Conservation (phyloP, 2,888 invertebrate species). For the Metopia argyrocephala region DNA sequence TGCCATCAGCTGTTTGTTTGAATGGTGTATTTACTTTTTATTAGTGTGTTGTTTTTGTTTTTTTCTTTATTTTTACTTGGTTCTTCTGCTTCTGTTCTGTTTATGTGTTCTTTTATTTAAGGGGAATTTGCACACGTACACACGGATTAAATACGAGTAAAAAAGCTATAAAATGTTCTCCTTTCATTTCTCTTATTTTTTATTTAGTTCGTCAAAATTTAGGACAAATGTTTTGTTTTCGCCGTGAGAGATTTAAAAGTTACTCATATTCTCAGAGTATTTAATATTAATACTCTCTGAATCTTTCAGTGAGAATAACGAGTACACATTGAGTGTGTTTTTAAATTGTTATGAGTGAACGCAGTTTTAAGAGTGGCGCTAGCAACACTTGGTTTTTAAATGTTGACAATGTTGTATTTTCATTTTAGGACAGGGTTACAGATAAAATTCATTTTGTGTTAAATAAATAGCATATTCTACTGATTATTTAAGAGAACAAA, state of each 20-base stretch:
- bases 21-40: conserved; percentile 40
- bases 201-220: conserved; percentile 13
- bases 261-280: conserved; percentile 10
- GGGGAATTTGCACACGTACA: conserved; percentile 55
- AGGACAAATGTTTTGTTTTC: conserved; percentile 16
- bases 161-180: background rate
- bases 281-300: conserved; percentile 4
- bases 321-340: conserved; percentile 35
- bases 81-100: background rate
- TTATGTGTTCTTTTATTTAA: background rate
- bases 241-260: conserved; percentile 10
- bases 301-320: background rate
- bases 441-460: conserved; percentile 1
- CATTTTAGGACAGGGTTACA: conserved; percentile 33
- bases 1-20: conserved; percentile 57
- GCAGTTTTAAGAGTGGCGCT: conserved; percentile 52
- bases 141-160: background rate
- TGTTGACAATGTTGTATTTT: conserved; percentile 57
- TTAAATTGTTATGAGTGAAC: conserved; percentile 29
- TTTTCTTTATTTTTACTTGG: background rate
- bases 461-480: too few species aligned
- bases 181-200: background rate
- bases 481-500: too few species aligned
- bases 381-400: conserved; percentile 38
- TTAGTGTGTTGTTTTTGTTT: background rate